Evolutionary conservation across 2,797 vertebrate genomes (phyloP).

Genomic region (Tokudaia tokunoshimensis): DNA sequence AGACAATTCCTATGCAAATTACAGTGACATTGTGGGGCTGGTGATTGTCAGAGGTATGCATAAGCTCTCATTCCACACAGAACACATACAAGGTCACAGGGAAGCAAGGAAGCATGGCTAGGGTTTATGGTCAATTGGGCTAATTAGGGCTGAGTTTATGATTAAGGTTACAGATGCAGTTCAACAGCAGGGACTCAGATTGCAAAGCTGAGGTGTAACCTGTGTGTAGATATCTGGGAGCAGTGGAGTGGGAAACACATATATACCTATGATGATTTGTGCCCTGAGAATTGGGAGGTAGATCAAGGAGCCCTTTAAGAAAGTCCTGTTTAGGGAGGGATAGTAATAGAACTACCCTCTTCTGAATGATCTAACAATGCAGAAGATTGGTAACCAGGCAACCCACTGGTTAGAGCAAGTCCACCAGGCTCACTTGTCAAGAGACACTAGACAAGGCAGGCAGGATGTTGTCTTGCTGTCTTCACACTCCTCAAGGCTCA

Average conservation of each 20-base stretch:
- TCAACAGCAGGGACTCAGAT: neutral
- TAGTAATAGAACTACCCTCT: neutral
- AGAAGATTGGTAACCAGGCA: neutral
- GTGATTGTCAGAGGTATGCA: too few species aligned
- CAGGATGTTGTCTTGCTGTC: neutral
- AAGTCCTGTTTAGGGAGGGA: neutral
- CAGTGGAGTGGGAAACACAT: neutral
- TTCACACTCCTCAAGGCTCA: accelerated
- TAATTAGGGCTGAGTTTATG: neutral
- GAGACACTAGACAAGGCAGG: neutral
- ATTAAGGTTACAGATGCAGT: neutral
- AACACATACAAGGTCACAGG: neutral
- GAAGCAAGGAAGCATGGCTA: neutral
- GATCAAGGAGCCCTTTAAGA: too few species aligned
- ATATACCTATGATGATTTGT: accelerated
- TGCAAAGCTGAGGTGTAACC: accelerated
- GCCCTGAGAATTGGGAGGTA: accelerated
- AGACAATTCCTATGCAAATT: neutral
- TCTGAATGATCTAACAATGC: neutral
- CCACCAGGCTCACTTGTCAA: neutral
- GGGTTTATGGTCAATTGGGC: too few species aligned
- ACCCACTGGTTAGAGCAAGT: neutral
- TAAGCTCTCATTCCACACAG: neutral
- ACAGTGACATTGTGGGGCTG: neutral
- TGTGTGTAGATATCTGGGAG: accelerated